Base-by-base conservation (phyloP, 1,140 invertebrate genomes). In the Tetramorium alpestre region DNA sequence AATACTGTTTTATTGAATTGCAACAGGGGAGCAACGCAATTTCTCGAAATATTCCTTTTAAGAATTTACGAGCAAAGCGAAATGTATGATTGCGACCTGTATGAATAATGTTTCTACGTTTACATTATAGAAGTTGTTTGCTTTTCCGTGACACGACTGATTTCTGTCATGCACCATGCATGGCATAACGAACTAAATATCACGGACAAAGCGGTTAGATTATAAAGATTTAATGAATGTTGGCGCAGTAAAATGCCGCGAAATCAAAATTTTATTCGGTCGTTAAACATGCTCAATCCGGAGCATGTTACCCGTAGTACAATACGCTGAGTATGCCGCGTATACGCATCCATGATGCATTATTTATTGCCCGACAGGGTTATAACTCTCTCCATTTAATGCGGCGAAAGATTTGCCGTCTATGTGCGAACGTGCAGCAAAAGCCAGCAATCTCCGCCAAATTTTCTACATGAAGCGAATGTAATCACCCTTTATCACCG, bases 221-320 rank as follows among this genome's bases (percentile, higher is more conserved):
- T 62, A 75, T 60, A 18, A 84, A 84, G 16, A 13, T 84, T 75
- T 60, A 84, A 84, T 16, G 41, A 60, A 47, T 47, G 41, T 84
- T 72, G 65, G 25, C 8, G 67, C 41, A 60, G 54, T 44, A 84
- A 84, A 84, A 84, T 70, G 41, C 69, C 70, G 69, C 38, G 56
- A 75, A 84, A 84, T 84, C 80, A 84, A 84, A 73, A 84, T 84
- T 84, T 84, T 84, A 84, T 84, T 75, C n/a, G 80, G 41, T 75
- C 80, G 22, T 84, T 84, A 75, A 84, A 75, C 41, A 75, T 60
- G 41, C 44, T 13, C 70, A 8, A 10, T n/a, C 18, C 38, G n/a
- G 51, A 33, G 38, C 51, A 10, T 22, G 80, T 72, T 60, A 54
- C 38, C 38, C 51, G 67, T 33, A 28, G 67, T 11, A 75, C 80